Base-by-base conservation (phyloP, 1,140 invertebrate genomes). In the Drosophila nebulosa region DNA sequence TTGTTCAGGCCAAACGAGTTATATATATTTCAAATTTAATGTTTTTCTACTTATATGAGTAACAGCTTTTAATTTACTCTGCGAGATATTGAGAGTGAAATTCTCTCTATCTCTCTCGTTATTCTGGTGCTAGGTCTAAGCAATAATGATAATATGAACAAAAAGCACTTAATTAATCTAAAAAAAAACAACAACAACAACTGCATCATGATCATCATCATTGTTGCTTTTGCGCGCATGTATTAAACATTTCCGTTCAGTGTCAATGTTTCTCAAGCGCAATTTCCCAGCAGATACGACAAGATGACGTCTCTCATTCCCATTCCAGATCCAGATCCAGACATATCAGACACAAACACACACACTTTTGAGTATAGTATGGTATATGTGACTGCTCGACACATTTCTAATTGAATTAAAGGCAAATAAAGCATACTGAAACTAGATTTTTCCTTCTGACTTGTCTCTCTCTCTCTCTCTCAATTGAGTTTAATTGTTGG, bases 211-310 rank as follows among this genome's bases (percentile, higher is more conserved):
- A 78, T 71, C 53, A 79, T 79, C 63, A 79, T 60, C 66, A 74
- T 62, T 64, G 65, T 62, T 64, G 65, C 39, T 46, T 46, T 46
- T n/a, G n/a, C 39, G 74, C 78, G 72, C 84, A 89, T 90, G 78
- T 89, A 90, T 90, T 90, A 90, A 90, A 90, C 89, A 90, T 90
- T 90, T 90, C 89, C 89, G 89, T 90, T 90, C 89, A 90, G 89
- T 90, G 89, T 90, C 89, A 90, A 90, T 90, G 89, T 90, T 90
- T 89, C 52, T 55, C 83, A 75, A 88, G 83, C 81, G 77, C 78
- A 86, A 86, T 86, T 88, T 66, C 74, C 39, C 39, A 46, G 39
- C 60, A 86, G 81, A 85, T 85, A 86, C 78, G 77, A 51, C 46
- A 57, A 75, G 39, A 42, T 42, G 39, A 42, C 39, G 39, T 42